These are phyloP conservation scores for Drosophila mauritiana DNA, from an alignment of 1,140 invertebrate genomes.

Conservation along the genomic window DNA sequence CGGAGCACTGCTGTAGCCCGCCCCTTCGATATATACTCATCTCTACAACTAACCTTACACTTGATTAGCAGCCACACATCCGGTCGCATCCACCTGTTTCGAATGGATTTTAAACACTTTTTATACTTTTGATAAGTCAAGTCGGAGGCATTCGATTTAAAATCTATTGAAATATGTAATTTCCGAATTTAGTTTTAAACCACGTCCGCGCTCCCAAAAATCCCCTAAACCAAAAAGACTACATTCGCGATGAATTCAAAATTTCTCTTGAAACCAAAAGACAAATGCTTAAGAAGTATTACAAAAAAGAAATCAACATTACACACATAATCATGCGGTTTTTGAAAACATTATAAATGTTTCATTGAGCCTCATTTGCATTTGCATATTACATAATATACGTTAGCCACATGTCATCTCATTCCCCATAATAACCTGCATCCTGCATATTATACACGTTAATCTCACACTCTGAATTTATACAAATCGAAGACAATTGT, in stretches of 20 bases:
- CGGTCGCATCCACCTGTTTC: conserved; percentile 44
- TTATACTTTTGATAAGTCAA: conserved; percentile 82
- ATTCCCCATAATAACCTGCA: conserved; percentile 37
- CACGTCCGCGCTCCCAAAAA: conserved; percentile 13
- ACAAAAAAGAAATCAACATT: conserved; percentile 51
- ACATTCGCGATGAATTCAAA: conserved; percentile 80
- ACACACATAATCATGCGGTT: conserved; percentile 75
- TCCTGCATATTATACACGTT: conserved; percentile 62
- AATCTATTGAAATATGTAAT: conserved; percentile 72
- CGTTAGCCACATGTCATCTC: conserved; percentile 57
- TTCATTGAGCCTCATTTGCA: conserved; percentile 74
- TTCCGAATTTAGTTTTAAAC: conserved; percentile 79
- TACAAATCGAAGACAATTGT: conserved; percentile 48
- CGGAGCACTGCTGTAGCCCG: conserved; percentile 28
- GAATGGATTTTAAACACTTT: conserved; percentile 81
- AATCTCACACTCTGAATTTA: conserved; percentile 65
- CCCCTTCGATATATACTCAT: conserved; percentile 44
- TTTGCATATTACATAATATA: conserved; percentile 62
- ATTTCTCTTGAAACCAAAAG: conserved; percentile 74
- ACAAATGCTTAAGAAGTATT: conserved; percentile 83
- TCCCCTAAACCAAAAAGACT: conserved; percentile 55
- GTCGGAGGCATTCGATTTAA: conserved; percentile 80
- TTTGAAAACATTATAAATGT: conserved; percentile 79
- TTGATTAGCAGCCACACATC: conserved; percentile 40
- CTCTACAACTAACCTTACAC: conserved; percentile 42